Conservation (phyloP, 2,797 vertebrate genomes). For the Psittacula derbiana region DNA sequence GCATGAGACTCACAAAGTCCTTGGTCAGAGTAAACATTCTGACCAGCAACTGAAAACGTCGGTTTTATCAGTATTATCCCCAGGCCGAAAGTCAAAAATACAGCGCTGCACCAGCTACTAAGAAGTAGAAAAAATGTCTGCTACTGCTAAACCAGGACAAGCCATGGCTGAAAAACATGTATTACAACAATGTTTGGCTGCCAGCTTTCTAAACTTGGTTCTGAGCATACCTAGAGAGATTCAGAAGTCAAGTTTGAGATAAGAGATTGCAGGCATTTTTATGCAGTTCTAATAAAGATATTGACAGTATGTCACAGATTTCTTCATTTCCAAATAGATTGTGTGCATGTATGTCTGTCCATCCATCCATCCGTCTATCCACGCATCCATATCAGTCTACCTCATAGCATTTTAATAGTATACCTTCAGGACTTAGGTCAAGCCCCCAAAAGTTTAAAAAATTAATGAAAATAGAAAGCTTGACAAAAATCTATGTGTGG, state of each 20-base stretch:
- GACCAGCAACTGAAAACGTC: too few relatives aligned
- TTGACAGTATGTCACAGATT: not conserved
- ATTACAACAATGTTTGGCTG: not conserved
- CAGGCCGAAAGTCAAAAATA: too few relatives aligned
- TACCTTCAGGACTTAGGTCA: not conserved
- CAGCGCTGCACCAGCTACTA: too few relatives aligned
- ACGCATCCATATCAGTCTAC: not conserved
- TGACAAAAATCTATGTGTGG: not conserved
- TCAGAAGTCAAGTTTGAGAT: not conserved
- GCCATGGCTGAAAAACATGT: not conserved
- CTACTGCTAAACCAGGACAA: not conserved
- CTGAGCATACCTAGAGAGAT: not conserved
- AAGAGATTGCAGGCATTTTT: not conserved
- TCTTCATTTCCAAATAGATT: not conserved
- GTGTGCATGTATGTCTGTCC: fast-evolving
- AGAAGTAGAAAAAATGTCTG: too few relatives aligned
- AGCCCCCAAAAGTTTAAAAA: not conserved
- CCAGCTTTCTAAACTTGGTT: not conserved
- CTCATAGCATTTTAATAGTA: not conserved
- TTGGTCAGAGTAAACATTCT: too few relatives aligned
- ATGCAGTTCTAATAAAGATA: not conserved
- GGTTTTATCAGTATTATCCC: too few relatives aligned
- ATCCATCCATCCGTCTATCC: not conserved
- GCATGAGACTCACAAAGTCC: too few relatives aligned
- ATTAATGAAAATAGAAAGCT: not conserved